Base-by-base conservation (phyloP, 2,797 vertebrate genomes). In the Hephaestus fuliginosus region DNA sequence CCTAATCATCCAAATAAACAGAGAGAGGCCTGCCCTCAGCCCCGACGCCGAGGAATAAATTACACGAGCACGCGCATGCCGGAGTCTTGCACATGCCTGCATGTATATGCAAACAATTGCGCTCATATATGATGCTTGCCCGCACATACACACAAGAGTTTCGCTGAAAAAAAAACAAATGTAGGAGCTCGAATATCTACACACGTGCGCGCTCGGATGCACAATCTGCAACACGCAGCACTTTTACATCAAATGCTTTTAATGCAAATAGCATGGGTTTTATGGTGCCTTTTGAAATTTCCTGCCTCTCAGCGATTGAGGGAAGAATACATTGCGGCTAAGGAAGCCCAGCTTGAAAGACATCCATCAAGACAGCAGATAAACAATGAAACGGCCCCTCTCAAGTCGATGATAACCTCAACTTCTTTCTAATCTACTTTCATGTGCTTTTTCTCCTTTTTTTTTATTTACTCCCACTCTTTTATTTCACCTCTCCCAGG, bases 1-100 rank as follows among this genome's bases (percentile, higher is more conserved):
- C 89, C 90, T 94, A 93, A 93, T 93, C 92, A 94, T 91, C 91
- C 89, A 88, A 90, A 92, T 93, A 93, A 93, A 93, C 91, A 92
- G 83, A 87, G 83, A 82, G 82, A 80, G 88, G 84, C 81, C 88
- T 88, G 87, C 86, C 88, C 82, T 85, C 78, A 70, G 81, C 85
- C 89, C 83, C 88, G 48, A 74, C 64, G 56, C 68, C 65, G 79
- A 84, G 81, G 90, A 90, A 93, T 92, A 89, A 90, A 93, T 91
- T 88, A 91, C 80, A 81, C 5, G 51, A 10, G 5, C 57, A 20
- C 44, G 56, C 68, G 20, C 73, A 56, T 7, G 49, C 68, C 57
- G 5, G 15, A 49, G 53, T 33, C 53, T 41, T 25, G 33, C 78
- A 78, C 74, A 74, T 58, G 63, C 70, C 66, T 44, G 69, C 73